Base-by-base conservation (phyloP, 2,888 invertebrate species). In the Lapara coniferarum region DNA sequence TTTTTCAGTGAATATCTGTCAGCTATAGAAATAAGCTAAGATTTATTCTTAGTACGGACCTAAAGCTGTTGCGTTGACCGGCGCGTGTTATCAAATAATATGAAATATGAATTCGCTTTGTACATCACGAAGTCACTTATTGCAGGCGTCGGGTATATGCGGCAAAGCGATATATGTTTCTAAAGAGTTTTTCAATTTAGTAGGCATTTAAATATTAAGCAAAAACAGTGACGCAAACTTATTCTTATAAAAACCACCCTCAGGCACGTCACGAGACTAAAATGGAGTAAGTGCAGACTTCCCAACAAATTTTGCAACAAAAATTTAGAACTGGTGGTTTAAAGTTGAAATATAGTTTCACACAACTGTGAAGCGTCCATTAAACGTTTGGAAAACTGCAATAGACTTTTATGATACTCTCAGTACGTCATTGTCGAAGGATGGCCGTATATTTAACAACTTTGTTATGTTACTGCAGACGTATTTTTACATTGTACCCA, bases 371-470 rank as follows among this genome's bases (percentile, higher is more conserved):
- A 73, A 77, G 75, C 81, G 77, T 74, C 82, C 75, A 82, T 85
- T 84, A 81, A 81, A 77, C 79, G 81, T 81, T 81, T 76, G 75
- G 66, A 78, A 80, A 83, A 83, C 79, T 80, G 77, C 78, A 80
- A 74, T 77, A 77, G 83, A 84, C 83, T 84, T 86, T 86, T 85
- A 86, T 83, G 83, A 82, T 77, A 77, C 79, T 80, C 78, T 81
- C 76, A 71, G 77, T 78, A 79, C 80, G 75, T 81, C 81, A 80
- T 78, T 80, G 80, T 78, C 72, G 76, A 76, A 75, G 75, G 77
- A 82, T 73, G 73, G 73, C 75, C 80, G 75, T 82, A 81, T 82
- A 84, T 83, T 85, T 80, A 78, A 80, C 77, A 80, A 85, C 82
- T 82, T 84, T 84, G 85, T 85, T 73, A 78, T 77, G 75, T 82